Evolutionary conservation across 2,113 vertebrate genomes (phyloP).

Genomic region (Bubalus kerabau): DNA sequence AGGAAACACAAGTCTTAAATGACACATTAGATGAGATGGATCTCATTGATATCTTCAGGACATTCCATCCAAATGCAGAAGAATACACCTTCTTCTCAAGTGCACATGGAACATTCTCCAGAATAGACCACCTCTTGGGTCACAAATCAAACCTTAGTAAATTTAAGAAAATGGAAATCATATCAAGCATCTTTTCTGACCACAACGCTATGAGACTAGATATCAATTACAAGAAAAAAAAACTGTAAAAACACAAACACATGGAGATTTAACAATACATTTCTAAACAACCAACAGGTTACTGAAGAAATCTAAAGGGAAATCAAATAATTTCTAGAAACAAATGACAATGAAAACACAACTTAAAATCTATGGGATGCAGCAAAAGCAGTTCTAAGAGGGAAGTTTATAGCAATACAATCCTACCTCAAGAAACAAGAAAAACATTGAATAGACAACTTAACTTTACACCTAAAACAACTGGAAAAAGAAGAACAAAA

Average conservation of each 20-base stretch:
- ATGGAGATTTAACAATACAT: not conserved
- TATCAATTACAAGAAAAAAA: not conserved
- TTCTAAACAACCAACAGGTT: not conserved
- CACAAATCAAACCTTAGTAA: not conserved
- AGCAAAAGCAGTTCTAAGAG: too few relatives aligned
- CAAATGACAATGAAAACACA: not conserved
- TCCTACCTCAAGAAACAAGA: too few relatives aligned
- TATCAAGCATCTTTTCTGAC: not conserved
- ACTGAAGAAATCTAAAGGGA: not conserved
- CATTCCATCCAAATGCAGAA: not conserved
- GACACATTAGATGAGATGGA: not conserved
- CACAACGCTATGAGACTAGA: not conserved
- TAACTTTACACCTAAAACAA: too few relatives aligned
- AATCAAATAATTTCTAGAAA: not conserved
- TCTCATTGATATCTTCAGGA: not conserved
- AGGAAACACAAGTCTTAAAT: not conserved
- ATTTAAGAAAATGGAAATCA: not conserved
- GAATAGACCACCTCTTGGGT: not conserved
- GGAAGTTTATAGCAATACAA: too few relatives aligned
- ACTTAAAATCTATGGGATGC: too few relatives aligned
- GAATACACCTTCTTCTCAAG: not conserved
- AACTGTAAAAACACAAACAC: not conserved
- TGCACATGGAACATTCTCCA: not conserved
- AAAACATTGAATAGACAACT: too few relatives aligned
- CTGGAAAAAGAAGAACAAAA: too few relatives aligned